phyloP scores from a whole-genome alignment of 2,113 vertebrate genomes.

The Syngnathus scovelli region DNA sequence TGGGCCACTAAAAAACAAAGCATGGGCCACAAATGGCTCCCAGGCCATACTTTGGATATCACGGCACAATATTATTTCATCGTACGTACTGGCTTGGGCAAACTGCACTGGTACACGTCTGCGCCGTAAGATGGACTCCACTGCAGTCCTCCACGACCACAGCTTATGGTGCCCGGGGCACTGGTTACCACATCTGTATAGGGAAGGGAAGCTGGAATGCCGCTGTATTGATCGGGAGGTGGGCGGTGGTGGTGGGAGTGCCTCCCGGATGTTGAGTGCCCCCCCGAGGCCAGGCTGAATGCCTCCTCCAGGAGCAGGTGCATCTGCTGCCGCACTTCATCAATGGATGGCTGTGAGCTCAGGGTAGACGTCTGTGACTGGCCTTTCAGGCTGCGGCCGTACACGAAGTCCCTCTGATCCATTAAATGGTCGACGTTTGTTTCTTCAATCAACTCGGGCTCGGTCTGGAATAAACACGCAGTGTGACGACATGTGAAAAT shows the following conservation, averaged over 20 bases:
- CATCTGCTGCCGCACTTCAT: conserved; percentile 98
- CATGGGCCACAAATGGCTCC: neutral
- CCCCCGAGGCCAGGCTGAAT: conserved; percentile 92
- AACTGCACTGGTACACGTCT: conserved; percentile 92
- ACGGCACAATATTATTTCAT: neutral
- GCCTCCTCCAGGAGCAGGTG: conserved; percentile 96
- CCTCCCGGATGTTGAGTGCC: conserved; percentile 80
- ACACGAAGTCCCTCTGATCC: conserved; percentile 72
- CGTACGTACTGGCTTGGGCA: conserved; percentile 86
- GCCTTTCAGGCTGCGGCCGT: conserved; percentile 83
- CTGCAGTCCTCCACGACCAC: conserved; percentile 80
- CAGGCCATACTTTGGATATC: neutral
- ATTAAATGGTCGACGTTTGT: conserved; percentile 87
- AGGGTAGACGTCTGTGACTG: conserved; percentile 96
- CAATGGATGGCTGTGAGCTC: conserved; percentile 98
- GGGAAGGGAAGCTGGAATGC: conserved; percentile 77
- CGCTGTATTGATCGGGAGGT: conserved; percentile 73
- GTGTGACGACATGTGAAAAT: neutral
- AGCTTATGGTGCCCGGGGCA: conserved; percentile 86
- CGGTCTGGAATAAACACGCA: conserved; percentile 74
- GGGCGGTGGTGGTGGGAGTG: conserved; percentile 59
- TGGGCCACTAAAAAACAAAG: neutral
- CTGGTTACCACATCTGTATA: conserved; percentile 93
- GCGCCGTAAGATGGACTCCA: conserved; percentile 91
- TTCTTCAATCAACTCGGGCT: conserved; percentile 95